Evolutionary conservation across 2,888 invertebrate species (phyloP), one percentile per base, ranked within the genome.

Genomic region (Agonopterix heracliana): DNA sequence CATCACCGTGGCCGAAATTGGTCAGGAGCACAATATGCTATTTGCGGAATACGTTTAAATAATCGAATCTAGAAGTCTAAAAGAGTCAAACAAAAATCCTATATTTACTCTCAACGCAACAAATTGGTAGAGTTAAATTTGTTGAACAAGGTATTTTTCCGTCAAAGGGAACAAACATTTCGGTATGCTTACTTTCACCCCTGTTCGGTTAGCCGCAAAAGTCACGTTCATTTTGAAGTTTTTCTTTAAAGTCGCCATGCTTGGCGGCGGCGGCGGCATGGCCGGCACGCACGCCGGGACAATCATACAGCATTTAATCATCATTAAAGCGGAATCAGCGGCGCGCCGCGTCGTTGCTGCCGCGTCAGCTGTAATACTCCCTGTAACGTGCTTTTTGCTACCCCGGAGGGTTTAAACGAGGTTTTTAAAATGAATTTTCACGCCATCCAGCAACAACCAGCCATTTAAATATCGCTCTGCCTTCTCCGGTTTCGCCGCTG

Each of bases 271-370:
- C 54, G 14, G 50, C 44, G 41, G 45, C 47, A 41, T 35, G 17
- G 53, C 44, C 54, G 59, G 60, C 72, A 74, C 75, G 74, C 78
- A 74, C 74, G 72, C 71, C 74, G 72, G 74, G 71, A 78, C 85
- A 77, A 88, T 88, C 83, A 81, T 83, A 81, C 69, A 69, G 72
- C 79, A 78, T 82, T 88, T 87, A 87, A 87, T 88, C 88, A 84
- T 85, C 78, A 87, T 88, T 86, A 88, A 87, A 88, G 70, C 61
- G 63, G 71, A 79, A 88, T 88, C 88, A 87, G 81, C 68, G 71
- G 57, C 73, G 64, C 26, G 26, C 26, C 26, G 26, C 26, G 26
- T 26, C 26, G 64, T 61, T 74, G 75, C 73, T 73, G 68, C 75
- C 58, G 78, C 81, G 77, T 70, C 81, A 77, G 82, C 81, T 78